phyloP scores from a whole-genome alignment of 1,140 invertebrate species.

The Glomeris maerens region DNA sequence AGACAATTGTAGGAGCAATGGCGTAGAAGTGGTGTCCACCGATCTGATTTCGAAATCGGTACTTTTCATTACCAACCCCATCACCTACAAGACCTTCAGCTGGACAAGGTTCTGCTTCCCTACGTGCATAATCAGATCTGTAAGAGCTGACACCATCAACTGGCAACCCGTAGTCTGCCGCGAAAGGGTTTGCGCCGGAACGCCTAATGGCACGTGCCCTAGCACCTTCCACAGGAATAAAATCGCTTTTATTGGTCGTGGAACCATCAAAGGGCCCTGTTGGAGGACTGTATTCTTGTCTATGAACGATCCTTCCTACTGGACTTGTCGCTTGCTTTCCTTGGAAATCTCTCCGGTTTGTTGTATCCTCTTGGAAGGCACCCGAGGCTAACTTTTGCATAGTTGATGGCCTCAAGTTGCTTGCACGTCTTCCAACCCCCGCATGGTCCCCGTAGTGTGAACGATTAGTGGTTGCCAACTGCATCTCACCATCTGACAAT shows the following conservation, averaged over 20 bases:
- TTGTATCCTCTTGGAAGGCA: not conserved
- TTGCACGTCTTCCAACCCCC: not conserved
- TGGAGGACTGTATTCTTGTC: not conserved
- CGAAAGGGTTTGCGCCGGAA: not conserved
- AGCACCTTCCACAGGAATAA: not conserved
- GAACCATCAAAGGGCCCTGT: not conserved
- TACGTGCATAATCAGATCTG: not conserved
- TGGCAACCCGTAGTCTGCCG: not conserved
- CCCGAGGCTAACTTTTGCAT: not conserved
- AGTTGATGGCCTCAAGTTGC: not conserved
- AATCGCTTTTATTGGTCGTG: not conserved
- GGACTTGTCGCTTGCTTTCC: not conserved
- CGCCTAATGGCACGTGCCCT: not conserved
- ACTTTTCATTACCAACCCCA: not conserved
- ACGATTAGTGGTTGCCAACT: not conserved
- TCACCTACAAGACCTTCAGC: not conserved
- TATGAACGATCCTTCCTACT: not conserved
- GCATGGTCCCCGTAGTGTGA: not conserved
- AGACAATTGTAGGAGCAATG: too few relatives aligned
- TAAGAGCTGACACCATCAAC: not conserved
- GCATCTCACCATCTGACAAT: not conserved
- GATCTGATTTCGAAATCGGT: not conserved
- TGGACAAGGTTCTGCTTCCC: not conserved
- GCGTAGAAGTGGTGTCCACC: conserved; percentile 3
- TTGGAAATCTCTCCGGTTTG: not conserved